Percentiles rank a stretch among this genome's conserved stretches.
Conservation (phyloP, 2,888 invertebrate species). For the Autographa pulchrina region DNA sequence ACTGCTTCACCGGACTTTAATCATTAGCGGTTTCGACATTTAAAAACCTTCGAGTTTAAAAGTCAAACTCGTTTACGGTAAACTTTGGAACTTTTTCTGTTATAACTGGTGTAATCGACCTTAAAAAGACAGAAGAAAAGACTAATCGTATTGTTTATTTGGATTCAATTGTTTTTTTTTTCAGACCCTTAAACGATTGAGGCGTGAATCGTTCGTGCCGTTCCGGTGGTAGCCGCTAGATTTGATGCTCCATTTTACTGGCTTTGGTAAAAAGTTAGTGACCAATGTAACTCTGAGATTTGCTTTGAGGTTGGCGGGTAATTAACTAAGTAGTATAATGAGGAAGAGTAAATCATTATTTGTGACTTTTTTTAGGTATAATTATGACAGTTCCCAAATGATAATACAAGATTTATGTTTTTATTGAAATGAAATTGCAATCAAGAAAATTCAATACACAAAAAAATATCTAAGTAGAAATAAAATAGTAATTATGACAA, state of each 20-base stretch:
- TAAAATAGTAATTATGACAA: no score
- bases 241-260: conserved; percentile 60
- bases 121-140: conserved; percentile 34
- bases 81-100: no score
- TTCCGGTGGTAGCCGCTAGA: conserved; percentile 72
- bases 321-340: background rate
- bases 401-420: no score
- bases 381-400: no score
- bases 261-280: conserved; percentile 67
- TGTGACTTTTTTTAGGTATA: no score
- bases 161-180: conserved; percentile 46
- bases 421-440: no score
- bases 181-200: conserved; percentile 63
- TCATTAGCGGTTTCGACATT: no score
- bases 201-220: conserved; percentile 70
- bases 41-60: no score
- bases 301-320: conserved; percentile 52
- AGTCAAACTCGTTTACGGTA: background rate
- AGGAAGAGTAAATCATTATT: no score
- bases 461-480: no score
- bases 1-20: no score
- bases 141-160: conserved; percentile 60
- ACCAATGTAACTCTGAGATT: conserved; percentile 57
- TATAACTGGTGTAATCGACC: background rate
- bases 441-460: no score